Evolutionary conservation across 2,888 invertebrate genomes (phyloP).

Genomic region (Oeneis ivallda): DNA sequence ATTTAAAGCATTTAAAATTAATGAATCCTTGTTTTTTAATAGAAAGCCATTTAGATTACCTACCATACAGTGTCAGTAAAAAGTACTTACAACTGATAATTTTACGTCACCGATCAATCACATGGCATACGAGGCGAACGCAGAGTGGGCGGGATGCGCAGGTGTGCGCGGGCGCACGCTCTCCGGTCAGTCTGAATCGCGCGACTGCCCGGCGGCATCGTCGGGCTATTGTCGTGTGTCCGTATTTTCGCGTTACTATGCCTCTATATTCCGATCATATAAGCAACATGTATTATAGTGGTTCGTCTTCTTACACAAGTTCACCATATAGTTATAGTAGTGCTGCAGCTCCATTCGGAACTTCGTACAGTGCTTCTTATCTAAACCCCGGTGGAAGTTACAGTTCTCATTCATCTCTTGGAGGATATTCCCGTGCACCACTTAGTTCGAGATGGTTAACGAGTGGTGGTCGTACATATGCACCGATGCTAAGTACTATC

Average conservation of each 20-base stretch:
- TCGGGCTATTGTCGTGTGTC: slow-evolving; percentile 62
- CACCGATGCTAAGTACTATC: slow-evolving; percentile 88
- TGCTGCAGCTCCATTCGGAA: slow-evolving; percentile 65
- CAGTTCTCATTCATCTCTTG: slow-evolving; percentile 74
- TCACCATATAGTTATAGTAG: slow-evolving; percentile 71
- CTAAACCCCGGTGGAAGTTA: slow-evolving; percentile 75
- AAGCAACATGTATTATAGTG: slow-evolving; percentile 81
- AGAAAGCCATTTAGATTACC: slow-evolving; percentile 6
- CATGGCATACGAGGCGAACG: slow-evolving; percentile 54
- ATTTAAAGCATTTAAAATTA: background rate
- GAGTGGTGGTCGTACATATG: slow-evolving; percentile 79
- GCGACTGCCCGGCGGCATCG: slow-evolving; percentile 45
- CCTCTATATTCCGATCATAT: slow-evolving; percentile 86
- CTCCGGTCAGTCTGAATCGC: slow-evolving; percentile 48
- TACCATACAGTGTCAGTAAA: slow-evolving; percentile 12
- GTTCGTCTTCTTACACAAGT: slow-evolving; percentile 74
- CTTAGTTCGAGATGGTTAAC: slow-evolving; percentile 66
- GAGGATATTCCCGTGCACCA: slow-evolving; percentile 80
- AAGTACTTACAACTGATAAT: slow-evolving; percentile 55
- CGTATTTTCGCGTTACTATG: slow-evolving; percentile 69
- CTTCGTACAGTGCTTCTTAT: slow-evolving; percentile 76
- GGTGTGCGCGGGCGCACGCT: slow-evolving; percentile 35
- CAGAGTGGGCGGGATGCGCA: slow-evolving; percentile 50
- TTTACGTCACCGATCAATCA: slow-evolving; percentile 74
- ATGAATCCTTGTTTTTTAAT: background rate